Percentiles rank a stretch among this genome's conserved stretches.
Conservation (phyloP, 2,113 vertebrate species). For the Phalacrocorax carbo region DNA sequence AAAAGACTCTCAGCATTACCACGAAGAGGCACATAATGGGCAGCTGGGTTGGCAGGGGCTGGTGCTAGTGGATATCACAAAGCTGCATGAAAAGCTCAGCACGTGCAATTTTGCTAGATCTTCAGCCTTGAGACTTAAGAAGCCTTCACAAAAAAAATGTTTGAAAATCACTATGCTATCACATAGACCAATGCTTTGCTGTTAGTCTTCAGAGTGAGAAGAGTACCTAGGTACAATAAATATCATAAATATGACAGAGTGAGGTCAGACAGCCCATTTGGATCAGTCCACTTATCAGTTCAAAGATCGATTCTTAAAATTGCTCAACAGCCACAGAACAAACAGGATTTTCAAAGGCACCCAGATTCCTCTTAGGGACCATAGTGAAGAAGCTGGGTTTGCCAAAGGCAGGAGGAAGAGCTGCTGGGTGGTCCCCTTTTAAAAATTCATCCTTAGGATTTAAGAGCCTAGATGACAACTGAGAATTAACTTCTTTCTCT, state of each 20-base stretch:
- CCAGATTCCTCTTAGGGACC: not conserved
- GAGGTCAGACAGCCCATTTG: not conserved
- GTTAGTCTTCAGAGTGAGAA: not conserved
- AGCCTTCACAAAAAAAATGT: not conserved
- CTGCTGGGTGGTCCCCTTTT: not conserved
- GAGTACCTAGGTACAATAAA: not conserved
- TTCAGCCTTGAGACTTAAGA: not conserved
- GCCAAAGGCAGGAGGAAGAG: not conserved
- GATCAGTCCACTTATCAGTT: not conserved
- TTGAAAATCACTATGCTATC: not conserved
- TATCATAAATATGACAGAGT: not conserved
- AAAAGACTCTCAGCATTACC: not conserved
- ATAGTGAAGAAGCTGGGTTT: not conserved
- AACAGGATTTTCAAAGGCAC: not conserved
- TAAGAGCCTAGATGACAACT: not conserved
- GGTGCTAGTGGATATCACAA: not conserved
- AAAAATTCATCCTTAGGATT: not conserved
- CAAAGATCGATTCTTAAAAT: not conserved
- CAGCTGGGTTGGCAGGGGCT: not conserved
- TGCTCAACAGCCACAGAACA: not conserved
- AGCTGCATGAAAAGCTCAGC: not conserved
- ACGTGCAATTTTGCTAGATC: not conserved
- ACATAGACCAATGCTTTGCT: not conserved
- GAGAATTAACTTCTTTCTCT: not conserved
- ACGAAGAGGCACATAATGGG: not conserved